Evolutionary conservation across 2,888 invertebrate genomes (phyloP), one percentile per base, ranked within the genome.

Genomic region (Meiosimyza decipiens): DNA sequence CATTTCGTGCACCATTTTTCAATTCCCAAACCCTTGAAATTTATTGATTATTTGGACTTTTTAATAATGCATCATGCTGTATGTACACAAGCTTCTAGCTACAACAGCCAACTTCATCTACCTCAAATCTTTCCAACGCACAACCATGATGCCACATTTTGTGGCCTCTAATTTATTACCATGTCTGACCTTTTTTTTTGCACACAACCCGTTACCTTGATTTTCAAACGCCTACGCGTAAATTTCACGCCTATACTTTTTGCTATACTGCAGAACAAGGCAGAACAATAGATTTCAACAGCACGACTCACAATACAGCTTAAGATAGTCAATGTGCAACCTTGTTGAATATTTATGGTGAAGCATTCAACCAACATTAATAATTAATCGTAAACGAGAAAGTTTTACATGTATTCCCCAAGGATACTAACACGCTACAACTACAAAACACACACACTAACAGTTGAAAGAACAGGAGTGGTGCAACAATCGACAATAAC

Each of bases 351-450:
- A 57, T 13, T 13, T 57, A 40, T 62, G 40, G 60, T 16, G 47
- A 15, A 33, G n/a, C 33, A n/a, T 22, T 62, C 28, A 62, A 62
- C 40, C n/a, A 40, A n/a, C 60, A 62, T 62, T 62, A 62, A 62
- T 62, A 33, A 62, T 62, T 62, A 62, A 62, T 62, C 47, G 28
- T 62, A 33, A 62, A 40, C 47, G 60, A 5, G 33, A 28, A 62
- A 62, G 60, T 62, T 62, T 62, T 62, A 40, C 60, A 62, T 62
- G 60, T 33, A 40, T 33, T 62, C 60, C 40, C n/a, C 33, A 33
- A 40, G 60, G 60, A 33, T 28, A 13, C 57, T 7, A 57, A 28
- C 28, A 28, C 57, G 12, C 28, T 18, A 13, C 57, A 7, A 28
- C 11, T 22, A 28, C 22, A n/a, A 22, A 57, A 28, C n/a, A 22